Percentiles rank a stretch among this genome's conserved stretches.
These are phyloP conservation scores for Riparia riparia DNA, from an alignment of 2,113 vertebrate genomes.

Conservation along the genomic window DNA sequence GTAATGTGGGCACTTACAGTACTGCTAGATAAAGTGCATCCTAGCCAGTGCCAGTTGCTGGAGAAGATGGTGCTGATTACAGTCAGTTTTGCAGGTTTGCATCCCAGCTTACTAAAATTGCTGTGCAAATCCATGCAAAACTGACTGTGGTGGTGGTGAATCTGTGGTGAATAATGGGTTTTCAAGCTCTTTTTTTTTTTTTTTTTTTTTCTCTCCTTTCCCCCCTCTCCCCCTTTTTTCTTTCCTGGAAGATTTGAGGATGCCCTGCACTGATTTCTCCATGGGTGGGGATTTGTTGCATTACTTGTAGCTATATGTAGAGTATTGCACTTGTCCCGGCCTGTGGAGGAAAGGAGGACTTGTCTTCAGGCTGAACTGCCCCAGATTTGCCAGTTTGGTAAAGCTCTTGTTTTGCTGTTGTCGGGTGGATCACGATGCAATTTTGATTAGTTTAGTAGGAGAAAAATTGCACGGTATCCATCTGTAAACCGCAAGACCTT, in stretches of 20 bases:
- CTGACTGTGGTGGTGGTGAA: constrained; percentile 89
- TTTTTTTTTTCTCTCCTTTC: too few species aligned
- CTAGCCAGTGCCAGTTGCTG: neutral
- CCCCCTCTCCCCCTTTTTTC: accelerated
- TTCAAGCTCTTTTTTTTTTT: neutral
- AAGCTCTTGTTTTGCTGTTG: constrained; percentile 88
- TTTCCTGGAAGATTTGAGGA: neutral
- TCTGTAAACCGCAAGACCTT: constrained; percentile 93
- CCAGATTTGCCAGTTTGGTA: neutral
- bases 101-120: constrained; percentile 94
- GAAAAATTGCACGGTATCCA: constrained; percentile 98
- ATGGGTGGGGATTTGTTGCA: constrained; percentile 85
- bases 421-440: constrained; percentile 95
- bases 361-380: constrained; percentile 13
- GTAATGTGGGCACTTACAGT: constrained; percentile 96
- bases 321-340: constrained; percentile 92
- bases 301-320: constrained; percentile 79
- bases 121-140: constrained; percentile 99
- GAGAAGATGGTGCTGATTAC: constrained; percentile 73
- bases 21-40: constrained; percentile 79
- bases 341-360: constrained; percentile 83
- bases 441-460: constrained; percentile 84
- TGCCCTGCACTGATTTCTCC: constrained; percentile 73
- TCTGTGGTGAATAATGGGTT: constrained; percentile 7
- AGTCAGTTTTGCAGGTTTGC: constrained; percentile 97